Base-by-base conservation (phyloP, 2,888 invertebrate species). In the Syritta pipiens region DNA sequence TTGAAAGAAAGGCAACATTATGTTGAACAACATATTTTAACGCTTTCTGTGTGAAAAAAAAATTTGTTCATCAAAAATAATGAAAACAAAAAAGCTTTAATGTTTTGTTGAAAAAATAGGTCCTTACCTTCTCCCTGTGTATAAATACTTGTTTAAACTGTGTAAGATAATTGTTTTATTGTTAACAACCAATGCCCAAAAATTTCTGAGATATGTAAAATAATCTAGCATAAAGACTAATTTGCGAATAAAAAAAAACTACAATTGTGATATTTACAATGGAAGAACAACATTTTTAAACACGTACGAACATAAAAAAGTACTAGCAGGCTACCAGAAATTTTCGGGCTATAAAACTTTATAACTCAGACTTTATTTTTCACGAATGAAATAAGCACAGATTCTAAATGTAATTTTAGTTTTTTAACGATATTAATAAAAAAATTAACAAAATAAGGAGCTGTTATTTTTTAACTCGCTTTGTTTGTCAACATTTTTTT, bases 181-280 rank as follows among this genome's bases (percentile, higher is more conserved):
- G 44, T 12, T 7, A 55, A 46, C 12, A 32, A 48, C 19, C 42
- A 57, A 57, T 19, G 55, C 65, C 65, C 65, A 26, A 46, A 67
- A 67, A 67, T 55, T 57, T 67, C 67, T 67, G 67, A 55, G 55
- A 67, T 20, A 22, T 17, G 37, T 37, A 37, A 14, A 44, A 44
- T 44, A n/a, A 1, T 20, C 12, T 22, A 44, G 22, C 20, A 44
- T 55, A 28, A 35, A 24, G 35, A 53, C 30, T 53, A 46, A 55
- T 65, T 57, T 40, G 67, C 57, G 40, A 65, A 67, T 46, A 48
- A 55, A 55, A 46, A 46, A 20, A 44, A 69, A 60, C 51, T 51
- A 4, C 14, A 51, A 69, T 60, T 69, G 69, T 69, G 69, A 69
- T 69, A 69, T 69, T 69, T 69, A 59, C 59, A 69, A 69, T 24